phyloP scores from a whole-genome alignment of 2,113 vertebrate genomes.

The Lamprotornis superbus region DNA sequence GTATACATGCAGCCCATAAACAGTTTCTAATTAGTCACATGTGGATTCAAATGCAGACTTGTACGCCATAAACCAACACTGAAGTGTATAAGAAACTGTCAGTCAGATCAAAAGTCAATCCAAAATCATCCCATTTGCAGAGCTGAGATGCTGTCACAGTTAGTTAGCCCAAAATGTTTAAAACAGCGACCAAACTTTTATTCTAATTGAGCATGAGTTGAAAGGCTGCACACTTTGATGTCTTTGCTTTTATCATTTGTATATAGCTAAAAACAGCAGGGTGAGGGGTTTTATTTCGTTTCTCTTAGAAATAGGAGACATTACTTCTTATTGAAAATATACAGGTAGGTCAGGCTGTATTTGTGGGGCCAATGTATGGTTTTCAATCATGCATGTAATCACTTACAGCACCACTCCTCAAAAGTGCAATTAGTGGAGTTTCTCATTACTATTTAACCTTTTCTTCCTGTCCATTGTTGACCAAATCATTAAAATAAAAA shows the following conservation, averaged over 20 bases:
- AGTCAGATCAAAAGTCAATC: conserved; percentile 84
- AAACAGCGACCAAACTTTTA: conserved; percentile 82
- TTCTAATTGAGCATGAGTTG: conserved; percentile 87
- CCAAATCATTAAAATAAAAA: not conserved
- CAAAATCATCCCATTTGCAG: conserved; percentile 77
- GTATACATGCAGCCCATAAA: conserved; percentile 72
- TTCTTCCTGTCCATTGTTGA: conserved; percentile 1
- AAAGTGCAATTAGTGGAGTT: conserved; percentile 37
- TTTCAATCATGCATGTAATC: conserved; percentile 58
- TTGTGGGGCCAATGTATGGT: conserved; percentile 26
- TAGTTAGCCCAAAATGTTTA: conserved; percentile 84
- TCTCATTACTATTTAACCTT: conserved; percentile 50
- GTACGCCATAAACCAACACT: conserved; percentile 75
- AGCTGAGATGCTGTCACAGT: conserved; percentile 77
- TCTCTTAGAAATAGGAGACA: conserved; percentile 62
- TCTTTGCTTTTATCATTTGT: conserved; percentile 83
- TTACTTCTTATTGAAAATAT: conserved; percentile 73
- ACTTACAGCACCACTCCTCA: conserved; percentile 37
- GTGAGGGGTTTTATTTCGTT: not conserved
- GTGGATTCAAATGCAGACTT: conserved; percentile 73
- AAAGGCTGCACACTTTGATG: conserved; percentile 81
- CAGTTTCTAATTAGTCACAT: conserved; percentile 81
- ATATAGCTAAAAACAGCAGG: conserved; percentile 74
- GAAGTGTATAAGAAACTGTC: conserved; percentile 84
- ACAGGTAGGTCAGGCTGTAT: conserved; percentile 73